Percentiles rank a stretch among this genome's conserved stretches.
Evolutionary conservation across 2,797 vertebrate genomes (phyloP).

Genomic region (Xenopus petersii): DNA sequence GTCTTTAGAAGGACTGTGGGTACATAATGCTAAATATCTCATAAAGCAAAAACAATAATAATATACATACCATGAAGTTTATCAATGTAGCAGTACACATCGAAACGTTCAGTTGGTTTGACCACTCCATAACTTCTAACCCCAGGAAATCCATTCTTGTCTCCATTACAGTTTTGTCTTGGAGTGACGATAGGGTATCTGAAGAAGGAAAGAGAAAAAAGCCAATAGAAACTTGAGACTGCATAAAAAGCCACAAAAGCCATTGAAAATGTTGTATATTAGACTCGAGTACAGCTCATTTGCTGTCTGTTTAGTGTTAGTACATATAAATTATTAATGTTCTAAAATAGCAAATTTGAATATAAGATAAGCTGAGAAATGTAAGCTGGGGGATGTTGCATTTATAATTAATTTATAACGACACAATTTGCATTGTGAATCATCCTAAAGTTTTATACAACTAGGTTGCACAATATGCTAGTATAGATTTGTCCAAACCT

Average conservation of each 20-base stretch:
- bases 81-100: constrained; percentile 89
- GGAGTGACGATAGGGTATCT: constrained; percentile 88
- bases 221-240: no score
- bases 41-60: no score
- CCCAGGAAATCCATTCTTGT: constrained; percentile 77
- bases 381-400: no score
- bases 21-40: no score
- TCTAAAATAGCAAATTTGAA: no score
- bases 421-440: no score
- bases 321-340: no score
- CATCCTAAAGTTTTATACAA: no score
- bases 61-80: constrained; percentile 72
- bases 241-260: not conserved
- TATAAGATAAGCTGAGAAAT: no score
- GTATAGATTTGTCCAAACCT: constrained; percentile 67
- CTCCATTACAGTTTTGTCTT: constrained; percentile 77
- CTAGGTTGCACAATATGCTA: no score
- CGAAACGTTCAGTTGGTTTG: constrained; percentile 78
- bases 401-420: no score
- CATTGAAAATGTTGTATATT: not conserved
- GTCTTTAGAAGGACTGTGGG: no score
- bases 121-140: constrained; percentile 85
- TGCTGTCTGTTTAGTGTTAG: not conserved
- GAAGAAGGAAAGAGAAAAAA: not conserved
- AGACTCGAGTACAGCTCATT: not conserved